Evolutionary conservation across 2,113 vertebrate genomes (phyloP).

Genomic region (Phalacrocorax brasilianus): DNA sequence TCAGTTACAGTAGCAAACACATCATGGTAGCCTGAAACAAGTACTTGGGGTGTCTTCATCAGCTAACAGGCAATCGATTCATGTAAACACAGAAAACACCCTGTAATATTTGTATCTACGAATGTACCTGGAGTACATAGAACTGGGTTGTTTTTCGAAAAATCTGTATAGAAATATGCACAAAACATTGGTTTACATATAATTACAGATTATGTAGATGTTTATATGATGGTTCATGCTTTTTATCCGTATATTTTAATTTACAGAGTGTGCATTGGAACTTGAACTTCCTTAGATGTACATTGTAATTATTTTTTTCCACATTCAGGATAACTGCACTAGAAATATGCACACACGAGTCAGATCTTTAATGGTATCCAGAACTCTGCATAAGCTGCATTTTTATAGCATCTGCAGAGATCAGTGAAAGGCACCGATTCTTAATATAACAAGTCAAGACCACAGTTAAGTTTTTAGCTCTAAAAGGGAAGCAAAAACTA

Average conservation of each 20-base stretch:
- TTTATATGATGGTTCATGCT: slow-evolving; percentile 40
- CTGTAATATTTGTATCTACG: background rate
- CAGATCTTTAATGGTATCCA: slow-evolving; percentile 1
- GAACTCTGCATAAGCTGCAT: slow-evolving; percentile 14
- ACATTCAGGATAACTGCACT: slow-evolving; percentile 22
- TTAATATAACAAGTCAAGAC: slow-evolving; percentile 4
- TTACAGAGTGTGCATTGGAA: slow-evolving; percentile 47
- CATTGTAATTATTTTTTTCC: background rate
- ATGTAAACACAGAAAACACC: slow-evolving; percentile 62
- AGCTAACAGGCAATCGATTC: slow-evolving; percentile 5
- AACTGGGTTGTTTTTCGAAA: background rate
- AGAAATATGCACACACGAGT: slow-evolving; percentile 1
- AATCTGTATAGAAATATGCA: slow-evolving; percentile 56
- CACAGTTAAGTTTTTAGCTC: background rate
- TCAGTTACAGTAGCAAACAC: slow-evolving; percentile 63
- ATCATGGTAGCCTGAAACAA: slow-evolving; percentile 49
- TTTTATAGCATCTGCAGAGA: slow-evolving; percentile 28
- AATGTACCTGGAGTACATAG: slow-evolving; percentile 14
- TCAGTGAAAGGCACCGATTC: slow-evolving; percentile 53
- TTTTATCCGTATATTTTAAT: slow-evolving; percentile 2
- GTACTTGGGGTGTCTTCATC: slow-evolving; percentile 5
- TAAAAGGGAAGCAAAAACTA: slow-evolving; percentile 24
- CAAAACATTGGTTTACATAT: slow-evolving; percentile 54
- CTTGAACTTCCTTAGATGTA: background rate
- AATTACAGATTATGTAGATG: slow-evolving; percentile 30